Conservation (phyloP, 2,113 vertebrate species). For the Phaethon lepturus region DNA sequence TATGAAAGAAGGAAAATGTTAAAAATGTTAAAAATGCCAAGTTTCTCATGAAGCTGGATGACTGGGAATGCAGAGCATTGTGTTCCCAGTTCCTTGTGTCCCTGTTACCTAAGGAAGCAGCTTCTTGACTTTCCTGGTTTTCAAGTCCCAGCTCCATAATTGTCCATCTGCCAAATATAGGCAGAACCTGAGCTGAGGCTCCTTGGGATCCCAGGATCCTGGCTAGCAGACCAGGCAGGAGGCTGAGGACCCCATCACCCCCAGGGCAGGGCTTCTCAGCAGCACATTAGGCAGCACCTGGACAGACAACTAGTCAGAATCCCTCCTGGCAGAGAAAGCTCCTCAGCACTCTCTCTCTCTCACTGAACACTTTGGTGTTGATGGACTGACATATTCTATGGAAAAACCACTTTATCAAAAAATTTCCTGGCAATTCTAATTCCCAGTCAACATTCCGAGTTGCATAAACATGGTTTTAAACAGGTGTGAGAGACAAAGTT, state of each 20-base stretch:
- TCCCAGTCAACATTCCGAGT: not conserved
- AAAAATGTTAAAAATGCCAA: not conserved
- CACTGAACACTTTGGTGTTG: not conserved
- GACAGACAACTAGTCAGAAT: not conserved
- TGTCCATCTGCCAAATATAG: rapidly evolving
- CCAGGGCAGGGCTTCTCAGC: not conserved
- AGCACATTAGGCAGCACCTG: not conserved
- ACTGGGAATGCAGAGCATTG: not conserved
- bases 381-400: not conserved
- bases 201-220: not conserved
- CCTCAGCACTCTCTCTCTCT: not conserved
- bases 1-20: not conserved
- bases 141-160: not conserved
- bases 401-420: not conserved
- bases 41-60: not conserved
- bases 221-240: not conserved
- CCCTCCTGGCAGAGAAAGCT: not conserved
- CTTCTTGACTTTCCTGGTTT: not conserved
- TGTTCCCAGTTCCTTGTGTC: not conserved
- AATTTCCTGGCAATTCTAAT: not conserved
- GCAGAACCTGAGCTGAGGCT: not conserved
- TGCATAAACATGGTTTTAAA: not conserved
- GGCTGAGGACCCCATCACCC: not conserved
- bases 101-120: not conserved
- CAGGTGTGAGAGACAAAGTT: not conserved